Evolutionary conservation across 2,888 invertebrate species (phyloP), one percentile per base, ranked within the genome.

Genomic region (Hydroisotoma schaefferi): DNA sequence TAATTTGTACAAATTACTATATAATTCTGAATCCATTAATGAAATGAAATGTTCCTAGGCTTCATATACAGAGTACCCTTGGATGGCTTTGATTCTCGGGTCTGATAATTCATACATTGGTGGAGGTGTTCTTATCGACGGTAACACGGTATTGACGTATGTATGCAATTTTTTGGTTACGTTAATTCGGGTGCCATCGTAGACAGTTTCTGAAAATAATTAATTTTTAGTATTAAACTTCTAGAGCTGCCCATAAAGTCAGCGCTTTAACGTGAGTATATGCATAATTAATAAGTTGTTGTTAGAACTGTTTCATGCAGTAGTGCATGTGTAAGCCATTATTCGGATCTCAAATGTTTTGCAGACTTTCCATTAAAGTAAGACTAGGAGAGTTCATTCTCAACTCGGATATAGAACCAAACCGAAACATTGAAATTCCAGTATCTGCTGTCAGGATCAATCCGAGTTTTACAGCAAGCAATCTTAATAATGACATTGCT

Each of bases 401-500:
- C 0, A 81, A 81, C 20, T 81, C 79, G 4, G 82, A 81, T 1
- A 80, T 77, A 28, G 88, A 88, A 69, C 84, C 84, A 0, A 80
- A 85, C 48, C 81, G 84, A 0, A 83, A 81, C 60, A 81, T 84
- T 71, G 86, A 87, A 74, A 81, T 83, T 65, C 77, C 75, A 5
- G 78, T 87, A 0, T 73, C 78, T 5, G 81, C 78, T 69, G 82
- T 87, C 46, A 83, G 81, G 67, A 78, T 83, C 3, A 83, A 85
- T 72, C 80, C 87, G 0, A 80, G 81, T n/a, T 94, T 83, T 76
- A 85, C 87, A 74, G 76, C 84, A 0, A 80, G 79, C 54, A 90
- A 87, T 63, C 79, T 93, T 48, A 84, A 85, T 68, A 89, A 88
- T 74, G 90, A 92, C 75, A 81, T 94, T 40, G 92, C 90, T 1